These are phyloP conservation scores for Drosophila sp. DNA, from an alignment of 1,140 invertebrate genomes.

Conservation along the genomic window DNA sequence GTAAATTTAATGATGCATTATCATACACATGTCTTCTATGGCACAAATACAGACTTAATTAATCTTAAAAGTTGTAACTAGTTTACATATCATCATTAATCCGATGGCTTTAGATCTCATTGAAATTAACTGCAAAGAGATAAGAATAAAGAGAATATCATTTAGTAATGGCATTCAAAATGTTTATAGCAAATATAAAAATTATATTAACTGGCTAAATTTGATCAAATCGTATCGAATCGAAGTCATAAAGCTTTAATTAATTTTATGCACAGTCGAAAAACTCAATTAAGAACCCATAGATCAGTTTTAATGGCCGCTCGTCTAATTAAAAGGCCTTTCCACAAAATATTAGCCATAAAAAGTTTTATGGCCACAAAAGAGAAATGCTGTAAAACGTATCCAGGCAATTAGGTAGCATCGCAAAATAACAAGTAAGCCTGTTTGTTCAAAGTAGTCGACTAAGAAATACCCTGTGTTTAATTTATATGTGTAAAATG, in stretches of 20 bases:
- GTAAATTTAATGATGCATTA: conserved; percentile 9
- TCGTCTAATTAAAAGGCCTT: conserved; percentile 63
- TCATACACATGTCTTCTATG: conserved; percentile 51
- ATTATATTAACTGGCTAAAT: conserved; percentile 8
- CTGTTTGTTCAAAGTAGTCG: background rate
- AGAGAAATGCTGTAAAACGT: conserved; percentile 39
- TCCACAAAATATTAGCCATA: conserved; percentile 49
- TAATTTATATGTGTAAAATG: too few relatives aligned
- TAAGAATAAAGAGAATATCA: conserved; percentile 2
- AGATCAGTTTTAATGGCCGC: conserved; percentile 63
- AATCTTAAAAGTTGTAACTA: conserved; percentile 5
- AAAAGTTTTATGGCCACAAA: conserved; percentile 58
- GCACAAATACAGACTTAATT: conserved; percentile 59
- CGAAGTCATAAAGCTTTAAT: conserved; percentile 37
- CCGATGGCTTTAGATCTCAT: background rate
- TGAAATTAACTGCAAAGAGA: conserved; percentile 23
- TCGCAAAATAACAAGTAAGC: conserved; percentile 30
- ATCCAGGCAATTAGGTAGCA: conserved; percentile 60
- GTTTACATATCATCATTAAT: background rate
- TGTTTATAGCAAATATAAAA: conserved; percentile 15
- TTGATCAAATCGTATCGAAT: conserved; percentile 7
- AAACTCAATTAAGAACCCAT: conserved; percentile 53
- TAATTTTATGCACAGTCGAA: conserved; percentile 23
- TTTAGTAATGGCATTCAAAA: background rate
- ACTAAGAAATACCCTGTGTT: background rate